These are phyloP conservation scores for Paedocypris sp. DNA, from an alignment of 2,113 vertebrate species.

Conservation along the genomic window DNA sequence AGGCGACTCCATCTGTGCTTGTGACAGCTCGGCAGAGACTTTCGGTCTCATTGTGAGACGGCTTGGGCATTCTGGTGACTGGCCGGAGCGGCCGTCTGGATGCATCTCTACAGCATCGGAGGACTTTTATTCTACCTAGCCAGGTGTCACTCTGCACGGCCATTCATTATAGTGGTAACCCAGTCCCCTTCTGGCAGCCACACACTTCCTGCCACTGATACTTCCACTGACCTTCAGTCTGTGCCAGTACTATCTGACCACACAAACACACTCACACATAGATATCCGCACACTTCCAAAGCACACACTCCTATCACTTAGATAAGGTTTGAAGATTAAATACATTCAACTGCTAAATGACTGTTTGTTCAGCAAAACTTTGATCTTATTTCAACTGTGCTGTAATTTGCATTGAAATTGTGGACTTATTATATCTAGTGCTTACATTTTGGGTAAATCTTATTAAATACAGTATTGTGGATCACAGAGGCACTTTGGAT, in stretches of 20 bases:
- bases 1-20: constrained; percentile 33
- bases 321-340: not conserved
- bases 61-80: constrained; percentile 3
- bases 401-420: not conserved
- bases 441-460: too few relatives aligned
- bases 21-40: constrained; percentile 17
- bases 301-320: constrained; percentile 26
- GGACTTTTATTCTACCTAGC: constrained; percentile 40
- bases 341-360: not conserved
- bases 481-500: too few relatives aligned
- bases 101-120: not conserved
- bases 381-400: not conserved
- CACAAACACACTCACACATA: constrained; percentile 27
- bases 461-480: too few relatives aligned
- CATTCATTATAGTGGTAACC: constrained; percentile 64
- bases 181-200: constrained; percentile 56
- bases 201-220: constrained; percentile 81
- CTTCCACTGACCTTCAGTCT: constrained; percentile 70
- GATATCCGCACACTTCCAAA: constrained; percentile 25
- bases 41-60: constrained; percentile 5
- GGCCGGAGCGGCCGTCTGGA: constrained; percentile 3
- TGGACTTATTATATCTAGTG: too few relatives aligned
- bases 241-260: constrained; percentile 49
- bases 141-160: constrained; percentile 65
- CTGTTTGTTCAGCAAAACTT: not conserved